A percentile compares a stretch with the other conserved stretches of the same genome.
Conservation (phyloP, 2,113 vertebrate genomes). For the Cephalopholis sonnerati region DNA sequence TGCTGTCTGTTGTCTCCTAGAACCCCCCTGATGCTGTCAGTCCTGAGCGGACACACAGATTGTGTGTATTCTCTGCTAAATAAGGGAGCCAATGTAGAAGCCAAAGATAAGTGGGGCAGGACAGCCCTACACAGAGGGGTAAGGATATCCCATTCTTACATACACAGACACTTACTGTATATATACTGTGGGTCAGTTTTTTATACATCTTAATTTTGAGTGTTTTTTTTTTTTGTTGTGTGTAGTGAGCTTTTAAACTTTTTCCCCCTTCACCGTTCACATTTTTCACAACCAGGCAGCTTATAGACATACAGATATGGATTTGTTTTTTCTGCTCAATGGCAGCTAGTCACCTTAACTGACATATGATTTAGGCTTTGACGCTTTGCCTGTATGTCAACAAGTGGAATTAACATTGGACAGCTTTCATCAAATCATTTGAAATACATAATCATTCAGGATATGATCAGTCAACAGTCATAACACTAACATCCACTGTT, state of each 20-base stretch:
- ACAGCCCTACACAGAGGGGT: slow-evolving; percentile 97
- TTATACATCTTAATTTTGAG: background rate
- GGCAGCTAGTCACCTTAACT: background rate
- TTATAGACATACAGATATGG: background rate
- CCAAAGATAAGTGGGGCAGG: slow-evolving; percentile 98
- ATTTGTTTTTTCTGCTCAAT: background rate
- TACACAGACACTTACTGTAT: background rate
- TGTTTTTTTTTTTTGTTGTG: no score
- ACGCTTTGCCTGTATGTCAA: background rate
- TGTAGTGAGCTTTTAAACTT: background rate
- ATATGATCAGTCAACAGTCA: background rate
- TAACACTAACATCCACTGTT: slow-evolving; percentile 6
- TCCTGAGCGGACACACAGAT: slow-evolving; percentile 97
- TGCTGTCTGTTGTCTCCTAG: slow-evolving; percentile 75
- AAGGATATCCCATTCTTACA: slow-evolving; percentile 65
- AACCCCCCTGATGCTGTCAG: slow-evolving; percentile 96
- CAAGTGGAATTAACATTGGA: background rate
- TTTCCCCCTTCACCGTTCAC: background rate
- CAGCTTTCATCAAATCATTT: background rate
- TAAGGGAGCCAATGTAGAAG: slow-evolving; percentile 95
- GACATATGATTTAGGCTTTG: background rate
- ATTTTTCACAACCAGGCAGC: background rate
- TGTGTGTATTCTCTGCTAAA: slow-evolving; percentile 96
- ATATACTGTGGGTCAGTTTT: background rate
- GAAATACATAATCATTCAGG: background rate